Percentiles rank a stretch among this genome's conserved stretches.
Evolutionary conservation across 2,113 vertebrate species (phyloP).

Genomic region (Columba janthina): DNA sequence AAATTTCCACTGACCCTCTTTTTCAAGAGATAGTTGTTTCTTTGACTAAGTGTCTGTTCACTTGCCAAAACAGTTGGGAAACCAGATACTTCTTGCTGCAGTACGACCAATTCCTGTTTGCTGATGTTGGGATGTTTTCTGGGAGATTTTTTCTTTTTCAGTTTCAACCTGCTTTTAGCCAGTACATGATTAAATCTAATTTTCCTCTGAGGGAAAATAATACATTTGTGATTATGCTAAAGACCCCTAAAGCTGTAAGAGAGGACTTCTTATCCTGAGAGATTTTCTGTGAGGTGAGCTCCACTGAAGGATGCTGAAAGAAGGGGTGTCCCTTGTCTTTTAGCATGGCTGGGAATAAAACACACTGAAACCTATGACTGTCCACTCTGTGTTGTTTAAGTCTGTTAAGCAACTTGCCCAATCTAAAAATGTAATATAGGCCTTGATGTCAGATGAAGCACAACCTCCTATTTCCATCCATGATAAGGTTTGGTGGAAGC

Average conservation of each 20-base stretch:
- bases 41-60: background rate
- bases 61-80: background rate
- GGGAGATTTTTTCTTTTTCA: background rate
- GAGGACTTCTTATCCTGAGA: background rate
- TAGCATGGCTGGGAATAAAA: background rate
- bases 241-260: background rate
- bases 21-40: background rate
- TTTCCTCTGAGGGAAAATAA: background rate
- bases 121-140: background rate
- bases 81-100: background rate
- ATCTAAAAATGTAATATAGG: background rate
- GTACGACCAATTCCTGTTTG: background rate
- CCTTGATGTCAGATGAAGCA: background rate
- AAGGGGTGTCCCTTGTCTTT: background rate
- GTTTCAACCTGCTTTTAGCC: background rate
- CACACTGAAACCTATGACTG: background rate
- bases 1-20: background rate
- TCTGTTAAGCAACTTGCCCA: background rate
- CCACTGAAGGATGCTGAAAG: background rate
- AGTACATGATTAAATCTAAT: background rate
- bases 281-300: rapidly evolving
- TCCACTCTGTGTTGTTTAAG: background rate
- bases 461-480: background rate
- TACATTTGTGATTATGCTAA: background rate
- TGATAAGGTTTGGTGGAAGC: background rate